These are phyloP conservation scores for Molorchus minor DNA, from an alignment of 2,888 invertebrate species.

Conservation along the genomic window DNA sequence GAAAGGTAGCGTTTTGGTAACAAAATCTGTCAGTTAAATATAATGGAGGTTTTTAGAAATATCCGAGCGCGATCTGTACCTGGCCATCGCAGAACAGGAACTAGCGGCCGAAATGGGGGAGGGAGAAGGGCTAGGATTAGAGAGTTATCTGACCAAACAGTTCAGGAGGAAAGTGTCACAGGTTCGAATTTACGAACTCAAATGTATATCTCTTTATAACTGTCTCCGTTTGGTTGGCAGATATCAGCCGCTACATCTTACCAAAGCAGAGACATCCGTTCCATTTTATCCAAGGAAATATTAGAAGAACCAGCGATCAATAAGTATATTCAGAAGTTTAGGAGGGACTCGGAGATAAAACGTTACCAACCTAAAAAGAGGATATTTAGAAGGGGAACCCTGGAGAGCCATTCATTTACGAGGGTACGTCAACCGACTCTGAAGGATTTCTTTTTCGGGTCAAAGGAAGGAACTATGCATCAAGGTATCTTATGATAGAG, in stretches of 20 bases:
- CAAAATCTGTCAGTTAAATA: not conserved
- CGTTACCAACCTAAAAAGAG: slow-evolving; percentile 45
- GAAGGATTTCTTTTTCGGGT: slow-evolving; percentile 58
- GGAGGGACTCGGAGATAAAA: slow-evolving; percentile 57
- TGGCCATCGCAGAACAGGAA: slow-evolving; percentile 36
- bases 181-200: slow-evolving; percentile 35
- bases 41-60: slow-evolving; percentile 13
- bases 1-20: not conserved
- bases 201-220: not conserved
- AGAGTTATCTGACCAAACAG: slow-evolving; percentile 50
- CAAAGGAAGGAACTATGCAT: slow-evolving; percentile 56
- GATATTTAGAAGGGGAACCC: slow-evolving; percentile 56
- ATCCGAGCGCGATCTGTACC: slow-evolving; percentile 27
- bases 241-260: slow-evolving; percentile 55
- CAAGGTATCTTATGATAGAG: slow-evolving; percentile 47
- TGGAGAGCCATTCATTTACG: slow-evolving; percentile 61
- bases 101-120: slow-evolving; percentile 38
- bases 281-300: slow-evolving; percentile 29
- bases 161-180: slow-evolving; percentile 54
- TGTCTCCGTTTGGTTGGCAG: slow-evolving; percentile 32
- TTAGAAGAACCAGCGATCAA: slow-evolving; percentile 32
- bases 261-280: slow-evolving; percentile 49
- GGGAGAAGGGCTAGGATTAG: slow-evolving; percentile 12
- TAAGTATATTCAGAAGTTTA: slow-evolving; percentile 56
- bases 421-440: slow-evolving; percentile 54